Conservation (phyloP, 2,113 vertebrate species). For the Crypturellus undulatus region DNA sequence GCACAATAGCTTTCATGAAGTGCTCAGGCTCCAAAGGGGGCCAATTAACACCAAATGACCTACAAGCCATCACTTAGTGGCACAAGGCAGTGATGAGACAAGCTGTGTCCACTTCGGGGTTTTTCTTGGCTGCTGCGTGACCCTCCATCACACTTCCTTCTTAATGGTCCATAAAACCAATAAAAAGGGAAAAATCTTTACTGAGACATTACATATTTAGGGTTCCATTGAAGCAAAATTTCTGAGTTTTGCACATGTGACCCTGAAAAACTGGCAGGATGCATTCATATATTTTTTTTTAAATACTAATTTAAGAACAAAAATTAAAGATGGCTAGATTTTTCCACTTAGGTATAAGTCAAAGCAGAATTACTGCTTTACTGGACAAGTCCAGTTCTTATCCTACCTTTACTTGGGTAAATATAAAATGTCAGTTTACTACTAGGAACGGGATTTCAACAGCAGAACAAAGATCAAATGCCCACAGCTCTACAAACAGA, state of each 20-base stretch:
- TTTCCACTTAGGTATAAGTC: slow-evolving; percentile 8
- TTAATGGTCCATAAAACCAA: neutral
- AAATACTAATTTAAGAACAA: slow-evolving; percentile 17
- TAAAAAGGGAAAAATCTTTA: neutral
- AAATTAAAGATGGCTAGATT: slow-evolving; percentile 32
- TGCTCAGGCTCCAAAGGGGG: neutral
- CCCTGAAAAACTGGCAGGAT: slow-evolving; percentile 15
- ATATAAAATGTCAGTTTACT: neutral
- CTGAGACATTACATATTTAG: neutral
- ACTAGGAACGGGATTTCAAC: neutral
- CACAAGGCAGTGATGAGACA: neutral
- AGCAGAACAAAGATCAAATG: neutral
- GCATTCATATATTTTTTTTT: neutral
- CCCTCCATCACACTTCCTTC: neutral
- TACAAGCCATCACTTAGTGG: neutral
- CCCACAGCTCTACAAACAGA: neutral
- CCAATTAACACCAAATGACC: slow-evolving; percentile 35
- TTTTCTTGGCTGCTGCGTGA: neutral
- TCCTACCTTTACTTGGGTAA: too few relatives aligned
- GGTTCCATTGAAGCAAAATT: neutral
- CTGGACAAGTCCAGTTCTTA: neutral
- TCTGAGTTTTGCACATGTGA: neutral
- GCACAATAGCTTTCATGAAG: neutral
- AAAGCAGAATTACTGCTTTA: slow-evolving; percentile 15
- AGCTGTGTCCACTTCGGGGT: neutral